Evolutionary conservation across 2,888 invertebrate species (phyloP).

Genomic region (Xestia sexstrigata): DNA sequence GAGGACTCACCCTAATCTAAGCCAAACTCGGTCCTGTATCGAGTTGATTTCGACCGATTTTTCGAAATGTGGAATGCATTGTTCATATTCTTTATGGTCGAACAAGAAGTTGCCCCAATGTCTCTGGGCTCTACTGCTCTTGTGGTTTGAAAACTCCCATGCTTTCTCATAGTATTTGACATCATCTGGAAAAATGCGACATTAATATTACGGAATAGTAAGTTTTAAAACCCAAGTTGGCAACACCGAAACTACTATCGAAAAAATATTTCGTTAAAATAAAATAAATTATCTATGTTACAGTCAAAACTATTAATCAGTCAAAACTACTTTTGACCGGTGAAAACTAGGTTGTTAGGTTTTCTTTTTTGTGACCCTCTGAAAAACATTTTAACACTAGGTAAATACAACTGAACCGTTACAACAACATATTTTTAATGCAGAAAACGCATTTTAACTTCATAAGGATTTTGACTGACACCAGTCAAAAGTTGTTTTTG

Average conservation of each 20-base stretch:
- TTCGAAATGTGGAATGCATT: conserved; percentile 95
- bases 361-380: no score
- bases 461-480: no score
- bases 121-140: conserved; percentile 96
- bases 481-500: no score
- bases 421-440: no score
- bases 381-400: no score
- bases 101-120: conserved; percentile 97
- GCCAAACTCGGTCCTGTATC: conserved; percentile 96
- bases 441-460: no score
- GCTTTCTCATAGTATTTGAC: conserved; percentile 96
- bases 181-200: conserved; percentile 90
- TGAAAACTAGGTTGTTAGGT: no score
- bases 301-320: no score
- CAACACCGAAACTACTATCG: background rate
- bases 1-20: conserved; percentile 92
- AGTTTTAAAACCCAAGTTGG: background rate
- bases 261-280: no score
- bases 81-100: conserved; percentile 93
- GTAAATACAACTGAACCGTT: no score
- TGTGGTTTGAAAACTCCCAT: conserved; percentile 96
- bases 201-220: conserved; percentile 13
- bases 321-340: no score
- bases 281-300: no score
- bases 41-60: conserved; percentile 96